phyloP scores from a whole-genome alignment of 2,113 vertebrate genomes.

The Ardeotis arabs region DNA sequence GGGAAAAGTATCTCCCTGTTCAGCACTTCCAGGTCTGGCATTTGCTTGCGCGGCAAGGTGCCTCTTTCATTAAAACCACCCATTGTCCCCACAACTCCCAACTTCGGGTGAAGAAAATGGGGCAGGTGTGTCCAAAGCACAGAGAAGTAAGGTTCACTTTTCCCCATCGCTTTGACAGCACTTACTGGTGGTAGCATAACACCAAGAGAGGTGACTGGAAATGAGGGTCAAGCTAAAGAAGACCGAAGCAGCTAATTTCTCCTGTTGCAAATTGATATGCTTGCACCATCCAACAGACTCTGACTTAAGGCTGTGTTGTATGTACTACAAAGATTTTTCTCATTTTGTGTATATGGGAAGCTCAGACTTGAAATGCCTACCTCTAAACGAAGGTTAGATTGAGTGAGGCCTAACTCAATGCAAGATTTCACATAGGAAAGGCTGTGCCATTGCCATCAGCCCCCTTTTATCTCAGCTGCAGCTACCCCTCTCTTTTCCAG shows the following conservation, averaged over 20 bases:
- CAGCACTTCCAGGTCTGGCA: background rate
- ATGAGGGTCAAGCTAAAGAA: background rate
- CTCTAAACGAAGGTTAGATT: rapidly evolving
- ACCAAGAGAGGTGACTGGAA: background rate
- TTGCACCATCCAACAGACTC: background rate
- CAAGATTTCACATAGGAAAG: background rate
- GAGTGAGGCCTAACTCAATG: background rate
- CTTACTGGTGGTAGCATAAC: rapidly evolving
- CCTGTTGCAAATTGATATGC: background rate
- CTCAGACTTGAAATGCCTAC: background rate
- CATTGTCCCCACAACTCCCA: rapidly evolving
- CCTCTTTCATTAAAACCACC: background rate
- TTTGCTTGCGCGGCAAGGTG: background rate
- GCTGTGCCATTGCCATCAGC: background rate
- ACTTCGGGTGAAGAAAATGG: background rate
- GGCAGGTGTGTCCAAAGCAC: background rate
- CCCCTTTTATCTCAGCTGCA: background rate
- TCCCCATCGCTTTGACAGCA: background rate
- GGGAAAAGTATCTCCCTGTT: background rate
- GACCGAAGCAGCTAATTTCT: background rate
- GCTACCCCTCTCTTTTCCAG: background rate
- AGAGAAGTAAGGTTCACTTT: background rate
- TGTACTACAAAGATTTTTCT: background rate
- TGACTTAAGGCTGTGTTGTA: background rate
- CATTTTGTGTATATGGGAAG: background rate